Percentiles rank a stretch among this genome's conserved stretches.
Conservation (phyloP, 2,113 vertebrate genomes). For the Corydoras maculifer region DNA sequence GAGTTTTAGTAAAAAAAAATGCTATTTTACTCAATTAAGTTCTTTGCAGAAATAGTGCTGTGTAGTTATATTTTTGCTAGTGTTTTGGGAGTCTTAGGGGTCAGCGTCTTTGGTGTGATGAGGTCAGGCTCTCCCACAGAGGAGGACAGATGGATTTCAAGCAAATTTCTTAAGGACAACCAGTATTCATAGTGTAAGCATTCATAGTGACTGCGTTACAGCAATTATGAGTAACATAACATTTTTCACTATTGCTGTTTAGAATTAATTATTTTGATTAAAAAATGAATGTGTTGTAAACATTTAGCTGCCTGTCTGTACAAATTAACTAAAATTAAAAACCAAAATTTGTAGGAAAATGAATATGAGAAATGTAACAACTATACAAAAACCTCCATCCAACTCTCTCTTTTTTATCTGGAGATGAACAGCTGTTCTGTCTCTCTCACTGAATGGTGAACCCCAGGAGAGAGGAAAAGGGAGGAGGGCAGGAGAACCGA, state of each 20-base stretch:
- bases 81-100: constrained; percentile 44
- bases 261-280: too few relatives aligned
- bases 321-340: too few relatives aligned
- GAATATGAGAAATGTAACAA: too few relatives aligned
- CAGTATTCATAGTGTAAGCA: not conserved
- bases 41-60: too few relatives aligned
- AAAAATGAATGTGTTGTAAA: too few relatives aligned
- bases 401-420: constrained; percentile 25
- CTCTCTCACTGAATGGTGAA: constrained; percentile 41
- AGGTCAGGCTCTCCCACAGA: constrained; percentile 54
- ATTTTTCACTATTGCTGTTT: not conserved
- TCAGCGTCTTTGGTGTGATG: constrained; percentile 49
- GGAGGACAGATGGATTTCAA: constrained; percentile 58
- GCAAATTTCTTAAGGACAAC: constrained; percentile 33
- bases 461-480: constrained; percentile 53
- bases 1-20: too few relatives aligned
- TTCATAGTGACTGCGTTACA: not conserved
- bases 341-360: too few relatives aligned
- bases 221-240: constrained; percentile 8
- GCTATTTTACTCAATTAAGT: too few relatives aligned
- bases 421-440: constrained; percentile 56
- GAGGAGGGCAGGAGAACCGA: constrained; percentile 40
- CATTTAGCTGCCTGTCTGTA: too few relatives aligned
- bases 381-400: constrained; percentile 2
- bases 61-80: constrained; percentile 28